Conservation (phyloP, 2,797 vertebrate genomes). For the Megalops cyprinoides region DNA sequence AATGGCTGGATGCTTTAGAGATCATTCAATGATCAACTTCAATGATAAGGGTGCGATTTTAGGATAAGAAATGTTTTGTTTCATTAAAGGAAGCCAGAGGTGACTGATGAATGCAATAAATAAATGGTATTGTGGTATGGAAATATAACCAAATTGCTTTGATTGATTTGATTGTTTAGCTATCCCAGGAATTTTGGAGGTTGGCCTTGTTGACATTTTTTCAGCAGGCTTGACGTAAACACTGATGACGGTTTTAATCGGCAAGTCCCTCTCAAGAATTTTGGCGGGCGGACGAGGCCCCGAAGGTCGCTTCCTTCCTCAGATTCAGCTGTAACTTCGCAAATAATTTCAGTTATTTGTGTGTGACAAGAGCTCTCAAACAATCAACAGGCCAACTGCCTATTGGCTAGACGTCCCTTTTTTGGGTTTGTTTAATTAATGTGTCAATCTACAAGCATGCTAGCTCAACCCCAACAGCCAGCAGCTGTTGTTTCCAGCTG, state of each 20-base stretch:
- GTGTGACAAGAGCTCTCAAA: background rate
- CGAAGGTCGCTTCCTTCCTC: background rate
- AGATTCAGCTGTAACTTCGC: no score
- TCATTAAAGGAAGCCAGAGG: background rate
- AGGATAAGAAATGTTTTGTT: background rate
- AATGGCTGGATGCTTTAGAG: background rate
- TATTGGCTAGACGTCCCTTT: background rate
- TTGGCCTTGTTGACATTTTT: conserved; percentile 27
- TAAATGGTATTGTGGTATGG: conserved; percentile 7
- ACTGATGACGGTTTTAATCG: background rate
- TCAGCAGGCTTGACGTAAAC: conserved; percentile 25
- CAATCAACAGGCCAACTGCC: background rate
- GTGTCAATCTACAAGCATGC: background rate
- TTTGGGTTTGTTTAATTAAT: background rate
- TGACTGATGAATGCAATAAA: background rate
- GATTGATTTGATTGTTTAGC: background rate
- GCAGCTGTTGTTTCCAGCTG: background rate
- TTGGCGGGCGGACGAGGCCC: background rate
- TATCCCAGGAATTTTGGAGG: conserved; percentile 23
- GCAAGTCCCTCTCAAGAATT: background rate
- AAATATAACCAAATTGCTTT: conserved; percentile 28
- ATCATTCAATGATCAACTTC: no score
- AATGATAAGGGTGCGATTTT: background rate
- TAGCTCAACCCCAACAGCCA: background rate
- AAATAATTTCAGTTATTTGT: conserved; percentile 4